Base-by-base conservation (phyloP, 2,113 vertebrate genomes). In the Mobula hypostoma region DNA sequence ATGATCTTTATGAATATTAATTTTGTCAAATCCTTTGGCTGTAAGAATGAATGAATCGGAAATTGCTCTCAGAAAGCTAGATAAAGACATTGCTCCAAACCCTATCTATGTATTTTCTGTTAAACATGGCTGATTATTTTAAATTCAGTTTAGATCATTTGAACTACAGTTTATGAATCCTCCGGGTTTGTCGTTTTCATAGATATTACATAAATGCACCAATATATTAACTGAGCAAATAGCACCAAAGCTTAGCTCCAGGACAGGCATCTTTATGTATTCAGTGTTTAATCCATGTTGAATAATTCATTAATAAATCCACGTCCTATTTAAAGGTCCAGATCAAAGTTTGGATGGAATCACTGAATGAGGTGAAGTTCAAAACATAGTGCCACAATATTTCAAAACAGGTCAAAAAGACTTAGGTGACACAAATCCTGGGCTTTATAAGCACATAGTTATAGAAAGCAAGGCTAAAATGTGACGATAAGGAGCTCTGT, bases 181-280 rank as follows among this genome's bases (percentile, higher is more conserved):
- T 93, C 40, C 56, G 32, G 21, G 32, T 93, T 93, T 93, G 19
- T 93, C 72, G 66, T 66, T 66, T 72, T 93, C 68, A 74, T 40
- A 74, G 40, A 27, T 27, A 72, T 56, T 93, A 8, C 17, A 91
- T 70, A 85, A 85, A 85, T 85, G 32, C 85, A 58, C 40, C 85
- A 27, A 74, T 56, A 93, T 56, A 48, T 36, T 68, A 36, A 91
- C 61, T 91, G 32, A 93, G 19, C 24, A 74, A 93, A 56, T 74
- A 19, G 8, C 85, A 66, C n/a, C 29, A 66, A 66, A 32, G 15
- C n/a, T 66, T 66, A 90, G 15, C 61, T 66, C 61, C 61, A 32
- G 58, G 85, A 63, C n/a, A 90, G 32, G 61, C 14, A 90, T 66
- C 85, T 32, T 68, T 36, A 79, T 15, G 11, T 36, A 79, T 36